Evolutionary conservation across 2,888 invertebrate genomes (phyloP), one percentile per base, ranked within the genome.

Genomic region (Mycalesis mineus): DNA sequence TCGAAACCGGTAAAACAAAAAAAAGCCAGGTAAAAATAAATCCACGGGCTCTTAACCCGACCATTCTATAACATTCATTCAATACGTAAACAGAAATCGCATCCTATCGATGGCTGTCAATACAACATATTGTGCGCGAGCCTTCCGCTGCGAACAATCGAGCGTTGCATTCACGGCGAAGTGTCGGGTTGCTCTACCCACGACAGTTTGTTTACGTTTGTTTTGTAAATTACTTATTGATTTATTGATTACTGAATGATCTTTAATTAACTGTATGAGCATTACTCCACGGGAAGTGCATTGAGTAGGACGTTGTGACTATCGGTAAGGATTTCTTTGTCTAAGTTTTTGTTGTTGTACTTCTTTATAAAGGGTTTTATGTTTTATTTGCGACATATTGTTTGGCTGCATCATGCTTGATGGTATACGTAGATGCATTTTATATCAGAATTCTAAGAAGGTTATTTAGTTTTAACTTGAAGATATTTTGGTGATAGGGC

Each of bases 171-270:
- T 28, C 31, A 29, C 1, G 9, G 1, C 1, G 14, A 31, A 14
- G 47, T 45, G 28, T 47, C 47, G 33, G 47, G 5, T 47, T 47
- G 33, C 47, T 31, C 31, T 15, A 15, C 47, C 13, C 45, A 2
- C 1, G 31, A 31, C 31, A 13, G 31, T 8, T 47, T 47, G 47
- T 47, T 47, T 47, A 33, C 33, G 47, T 31, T 47, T 33, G 47
- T 47, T 47, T 47, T 47, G 47, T 33, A 29, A 45, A 45, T 14
- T 9, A 14, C 29, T 31, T 45, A 14, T 45, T 15, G 33, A 47
- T 47, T 31, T 45, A 14, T 45, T 15, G 33, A 47, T 47, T 45
- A 31, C 29, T 45, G 47, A 47, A 15, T 11, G 47, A 33, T 47
- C 47, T 15, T 33, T 14, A 47, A 47, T 31, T 47, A 33, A 33